Percentiles rank a stretch among this genome's conserved stretches.
Conservation (phyloP, 2,888 invertebrate genomes). For the Autographa gamma region DNA sequence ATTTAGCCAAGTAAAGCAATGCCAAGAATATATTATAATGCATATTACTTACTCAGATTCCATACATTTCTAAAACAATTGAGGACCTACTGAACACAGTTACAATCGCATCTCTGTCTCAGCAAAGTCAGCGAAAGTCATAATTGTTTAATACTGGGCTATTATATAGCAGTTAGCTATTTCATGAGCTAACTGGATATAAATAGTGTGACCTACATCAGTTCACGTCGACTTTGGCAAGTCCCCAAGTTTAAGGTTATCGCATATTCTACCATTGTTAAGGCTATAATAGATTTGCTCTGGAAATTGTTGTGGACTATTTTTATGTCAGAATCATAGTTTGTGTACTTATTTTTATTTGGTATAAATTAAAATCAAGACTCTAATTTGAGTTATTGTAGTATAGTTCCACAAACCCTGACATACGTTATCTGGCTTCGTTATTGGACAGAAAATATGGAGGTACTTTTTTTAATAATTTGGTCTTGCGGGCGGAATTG, state of each 20-base stretch:
- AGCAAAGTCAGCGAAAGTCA: slow-evolving; percentile 13
- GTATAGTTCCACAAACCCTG: too few relatives aligned
- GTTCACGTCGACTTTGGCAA: slow-evolving; percentile 17
- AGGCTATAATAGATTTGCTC: background rate
- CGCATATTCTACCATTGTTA: slow-evolving; percentile 13
- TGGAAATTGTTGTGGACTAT: slow-evolving; percentile 3
- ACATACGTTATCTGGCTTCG: too few relatives aligned
- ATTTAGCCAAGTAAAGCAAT: too few relatives aligned
- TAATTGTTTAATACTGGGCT: background rate
- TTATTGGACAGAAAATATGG: too few relatives aligned
- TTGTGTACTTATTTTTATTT: background rate
- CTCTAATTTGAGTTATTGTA: too few relatives aligned
- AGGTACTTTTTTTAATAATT: too few relatives aligned
- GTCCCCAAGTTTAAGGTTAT: slow-evolving; percentile 29
- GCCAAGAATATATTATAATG: too few relatives aligned
- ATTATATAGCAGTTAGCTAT: slow-evolving; percentile 2
- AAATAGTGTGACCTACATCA: slow-evolving; percentile 21
- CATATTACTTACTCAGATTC: slow-evolving; percentile 11
- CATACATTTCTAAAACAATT: background rate
- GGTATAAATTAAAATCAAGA: too few relatives aligned
- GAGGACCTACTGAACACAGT: background rate
- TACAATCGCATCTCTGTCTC: background rate
- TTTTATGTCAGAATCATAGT: background rate
- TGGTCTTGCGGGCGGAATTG: too few relatives aligned
- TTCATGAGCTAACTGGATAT: slow-evolving; percentile 18